A percentile compares a stretch with the other conserved stretches of the same genome.
phyloP scores from a whole-genome alignment of 2,888 invertebrate genomes.

The Deilephila porcellus region DNA sequence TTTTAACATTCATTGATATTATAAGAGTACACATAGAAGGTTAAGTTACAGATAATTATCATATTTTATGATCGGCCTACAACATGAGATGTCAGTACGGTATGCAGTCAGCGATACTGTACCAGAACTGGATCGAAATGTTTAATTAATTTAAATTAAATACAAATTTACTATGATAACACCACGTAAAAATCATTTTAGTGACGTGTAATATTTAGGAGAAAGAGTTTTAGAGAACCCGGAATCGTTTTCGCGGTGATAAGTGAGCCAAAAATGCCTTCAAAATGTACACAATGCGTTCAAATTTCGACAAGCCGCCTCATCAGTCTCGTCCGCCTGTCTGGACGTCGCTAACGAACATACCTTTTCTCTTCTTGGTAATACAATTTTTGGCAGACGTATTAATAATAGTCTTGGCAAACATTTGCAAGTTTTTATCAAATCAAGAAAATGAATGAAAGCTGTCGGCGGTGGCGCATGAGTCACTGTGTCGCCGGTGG shows the following conservation, averaged over 20 bases:
- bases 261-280: slow-evolving; percentile 26
- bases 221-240: background rate
- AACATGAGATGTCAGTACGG: slow-evolving; percentile 17
- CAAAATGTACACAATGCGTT: slow-evolving; percentile 42
- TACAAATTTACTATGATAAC: background rate
- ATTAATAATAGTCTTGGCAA: slow-evolving; percentile 77
- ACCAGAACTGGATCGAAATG: slow-evolving; percentile 22
- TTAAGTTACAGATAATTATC: slow-evolving; percentile 21
- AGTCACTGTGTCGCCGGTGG: slow-evolving; percentile 56
- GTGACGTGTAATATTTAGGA: background rate
- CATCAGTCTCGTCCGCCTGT: slow-evolving; percentile 70
- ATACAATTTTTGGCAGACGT: slow-evolving; percentile 79
- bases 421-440: slow-evolving; percentile 70
- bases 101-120: slow-evolving; percentile 20
- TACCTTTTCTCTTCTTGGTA: slow-evolving; percentile 77
- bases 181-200: slow-evolving; percentile 12
- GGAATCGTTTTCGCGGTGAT: slow-evolving; percentile 1
- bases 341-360: slow-evolving; percentile 72
- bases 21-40: slow-evolving; percentile 14
- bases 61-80: slow-evolving; percentile 18
- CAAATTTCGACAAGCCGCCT: slow-evolving; percentile 63
- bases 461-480: slow-evolving; percentile 59
- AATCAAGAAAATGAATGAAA: slow-evolving; percentile 80
- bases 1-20: background rate
- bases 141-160: slow-evolving; percentile 21